Evolutionary conservation across 2,113 vertebrate species (phyloP).

Genomic region (Ciconia maguari): DNA sequence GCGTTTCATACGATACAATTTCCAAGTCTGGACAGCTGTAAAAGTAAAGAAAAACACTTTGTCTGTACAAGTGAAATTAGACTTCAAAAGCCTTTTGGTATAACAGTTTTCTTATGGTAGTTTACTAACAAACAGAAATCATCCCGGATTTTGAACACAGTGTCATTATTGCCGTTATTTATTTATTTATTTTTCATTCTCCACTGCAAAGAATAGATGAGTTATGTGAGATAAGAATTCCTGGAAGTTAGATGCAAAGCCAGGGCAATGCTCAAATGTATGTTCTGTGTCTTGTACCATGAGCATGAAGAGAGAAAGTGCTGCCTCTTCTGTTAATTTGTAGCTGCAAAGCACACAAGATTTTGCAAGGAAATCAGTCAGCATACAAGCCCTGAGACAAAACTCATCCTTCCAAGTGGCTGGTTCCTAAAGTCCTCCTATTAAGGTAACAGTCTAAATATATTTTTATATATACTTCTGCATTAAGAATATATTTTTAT

Average conservation of each 20-base stretch:
- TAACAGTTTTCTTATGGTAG: not conserved
- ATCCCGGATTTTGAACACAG: not conserved
- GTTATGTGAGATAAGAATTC: not conserved
- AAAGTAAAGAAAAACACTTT: not conserved
- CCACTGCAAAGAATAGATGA: not conserved
- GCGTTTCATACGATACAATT: not conserved
- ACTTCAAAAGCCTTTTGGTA: not conserved
- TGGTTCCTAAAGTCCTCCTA: not conserved
- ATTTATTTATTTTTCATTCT: not conserved
- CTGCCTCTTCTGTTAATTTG: not conserved
- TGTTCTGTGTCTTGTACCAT: not conserved
- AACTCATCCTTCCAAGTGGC: not conserved
- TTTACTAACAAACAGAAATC: not conserved
- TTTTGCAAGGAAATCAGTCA: not conserved
- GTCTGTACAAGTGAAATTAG: not conserved
- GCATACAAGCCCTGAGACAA: not conserved
- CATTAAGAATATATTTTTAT: not conserved
- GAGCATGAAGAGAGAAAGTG: not conserved
- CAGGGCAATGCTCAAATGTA: no score
- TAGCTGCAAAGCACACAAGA: not conserved
- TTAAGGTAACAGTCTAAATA: not conserved
- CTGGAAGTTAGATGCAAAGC: not conserved
- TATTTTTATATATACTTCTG: not conserved
- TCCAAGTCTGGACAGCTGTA: not conserved
- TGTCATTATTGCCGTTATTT: no score